Base-by-base conservation (phyloP, 2,797 vertebrate genomes). In the Schizopygopsis pylzovi region DNA sequence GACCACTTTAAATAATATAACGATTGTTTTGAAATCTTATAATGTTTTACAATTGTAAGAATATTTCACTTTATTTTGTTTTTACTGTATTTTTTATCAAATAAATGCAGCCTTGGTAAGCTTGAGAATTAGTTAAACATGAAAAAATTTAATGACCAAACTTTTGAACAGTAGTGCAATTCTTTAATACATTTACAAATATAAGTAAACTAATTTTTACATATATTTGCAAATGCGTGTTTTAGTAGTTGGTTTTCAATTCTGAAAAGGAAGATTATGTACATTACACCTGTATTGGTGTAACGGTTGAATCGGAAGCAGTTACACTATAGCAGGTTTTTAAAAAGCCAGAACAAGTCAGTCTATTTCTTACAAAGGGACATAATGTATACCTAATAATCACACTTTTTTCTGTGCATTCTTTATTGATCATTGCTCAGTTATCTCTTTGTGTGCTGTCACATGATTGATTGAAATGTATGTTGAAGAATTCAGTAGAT, bases 401-500 rank as follows among this genome's bases (percentile, higher is more conserved):
- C 28, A 18, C 11, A 88, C 39, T 43, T 76, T 43, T 45, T 85
- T n/a, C 65, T 54, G n/a, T 47, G 25, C 77, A 84, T 89, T 47
- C 72, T 9, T 39, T 49, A 93, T 3, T 65, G 86, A 73, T 59
- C 59, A 76, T 80, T 81, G 52, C 70, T 88, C 90, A 92, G 90
- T 92, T 79, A 91, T 91, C 87, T 87, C 67, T 82, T 83, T 88
- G 88, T 89, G 70, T 90, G 85, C 90, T 90, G 92, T 93, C 67
- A 83, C 90, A 86, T 90, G 89, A 92, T 56, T 82, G 22, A 65
- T 63, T 56, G 70, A 86, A 84, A 88, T 88, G 82, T 91, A 92
- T 92, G 92, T 92, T 87, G 82, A 88, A 90, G 90, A 91, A 91
- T 90, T 87, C 90, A 90, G 92, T 90, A 91, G 91, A 92, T 94